Evolutionary conservation across 1,140 invertebrate species (phyloP), one percentile per base, ranked within the genome.

Genomic region (Telenomus remus): DNA sequence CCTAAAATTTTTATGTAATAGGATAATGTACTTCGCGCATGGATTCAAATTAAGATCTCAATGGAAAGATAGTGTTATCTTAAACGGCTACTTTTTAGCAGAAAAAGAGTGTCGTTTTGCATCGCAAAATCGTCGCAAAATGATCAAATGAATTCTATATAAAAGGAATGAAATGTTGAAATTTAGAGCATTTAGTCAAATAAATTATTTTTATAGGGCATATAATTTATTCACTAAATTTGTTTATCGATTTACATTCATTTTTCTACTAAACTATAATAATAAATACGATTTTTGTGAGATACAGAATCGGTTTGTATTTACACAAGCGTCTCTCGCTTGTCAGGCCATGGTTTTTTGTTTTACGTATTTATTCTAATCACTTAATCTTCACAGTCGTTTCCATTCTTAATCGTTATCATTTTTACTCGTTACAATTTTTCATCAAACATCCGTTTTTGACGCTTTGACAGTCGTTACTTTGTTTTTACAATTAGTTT

Each of bases 251-350:
- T 80, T 83, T 82, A 83, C 80, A 82, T 85, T 84, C 76, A 81
- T 83, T 84, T 83, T 75, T 48, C 83, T 84, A 84, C 80, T 85
- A 82, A 81, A 84, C 73, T 82, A 75, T 71, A 71, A 83, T 85
- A 84, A 84, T 85, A 85, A 84, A 85, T 85, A 85, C 74, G 78
- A 66, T 78, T 82, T 63, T 78, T 84, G 80, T 82, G 76, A 74
- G 75, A 83, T 80, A 83, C 83, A 82, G 84, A 74, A 82, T 81
- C 46, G 54, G 78, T 82, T n/a, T 73, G 56, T 85, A 84, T 84
- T 82, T 85, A 85, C 83, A 85, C 76, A 81, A 70, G 81, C 78
- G 61, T 77, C 59, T 10, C 50, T 75, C 63, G 79, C 82, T 80
- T 83, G 55, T 82, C 80, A 85, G 82, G 83, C 82, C 80, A 82